Base-by-base conservation (phyloP, 2,888 invertebrate genomes). In the Microplitis manilae region DNA sequence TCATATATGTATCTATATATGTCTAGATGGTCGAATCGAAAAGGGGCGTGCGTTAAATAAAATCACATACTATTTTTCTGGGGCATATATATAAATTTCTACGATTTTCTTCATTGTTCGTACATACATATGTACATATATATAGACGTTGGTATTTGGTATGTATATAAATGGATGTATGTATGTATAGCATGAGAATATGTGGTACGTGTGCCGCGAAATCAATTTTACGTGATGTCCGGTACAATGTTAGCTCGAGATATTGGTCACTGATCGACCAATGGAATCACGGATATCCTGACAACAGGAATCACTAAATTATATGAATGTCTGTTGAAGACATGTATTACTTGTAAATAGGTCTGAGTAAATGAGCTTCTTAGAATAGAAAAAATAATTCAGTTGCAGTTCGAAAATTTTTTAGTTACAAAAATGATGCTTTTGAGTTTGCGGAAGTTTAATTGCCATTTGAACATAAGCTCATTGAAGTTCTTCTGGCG, bases 201-300 rank as follows among this genome's bases (percentile, higher is more conserved):
- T 30, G 30, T 30, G 30, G 30, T 30, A 30, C 30, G 30, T 30
- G 30, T 4, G 30, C 60, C 65, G 71, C 68, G 73, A 77, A 77
- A 77, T 79, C 73, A 76, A 78, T 78, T 81, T 77, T 75, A 76
- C 72, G 76, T 75, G 75, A 77, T 71, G 74, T 74, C 71, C 64
- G 68, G 64, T 30, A 30, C 30, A 30, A 30, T 30, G 30, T 30
- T 30, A 30, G 30, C 40, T 38, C 68, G 65, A 77, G 75, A 79
- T 79, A 79, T 79, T 71, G 67, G 17, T 67, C 61, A 39, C 20
- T 17, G 64, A 64, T 64, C 60, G 73, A 60, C 20, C 20, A 30
- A 73, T 73, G 15, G 68, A 67, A 41, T 67, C 59, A 74, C 68
- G 74, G 68, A 74, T 68, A 74, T 74, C 60, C 60, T 64, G 74